Evolutionary conservation across 2,797 vertebrate genomes (phyloP).

Genomic region (Menidia menidia): DNA sequence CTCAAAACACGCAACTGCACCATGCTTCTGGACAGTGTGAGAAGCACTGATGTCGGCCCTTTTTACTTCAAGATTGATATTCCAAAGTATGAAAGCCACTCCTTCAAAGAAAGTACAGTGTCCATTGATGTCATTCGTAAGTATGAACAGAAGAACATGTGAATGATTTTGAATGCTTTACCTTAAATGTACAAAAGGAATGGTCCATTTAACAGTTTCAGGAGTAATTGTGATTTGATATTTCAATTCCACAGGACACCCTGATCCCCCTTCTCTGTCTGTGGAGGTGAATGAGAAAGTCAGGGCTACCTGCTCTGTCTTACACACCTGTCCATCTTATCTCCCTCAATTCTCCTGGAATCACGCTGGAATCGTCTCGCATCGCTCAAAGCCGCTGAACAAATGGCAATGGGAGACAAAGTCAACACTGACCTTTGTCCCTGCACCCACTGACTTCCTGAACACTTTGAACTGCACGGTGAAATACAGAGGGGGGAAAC

Average conservation of each 20-base stretch:
- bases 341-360: slow-evolving; percentile 23
- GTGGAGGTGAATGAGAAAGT: neutral
- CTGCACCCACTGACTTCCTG: neutral
- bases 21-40: slow-evolving; percentile 21
- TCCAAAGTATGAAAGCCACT: slow-evolving; percentile 2
- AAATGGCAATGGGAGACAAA: slow-evolving; percentile 3
- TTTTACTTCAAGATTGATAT: slow-evolving; percentile 41
- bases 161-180: neutral
- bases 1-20: neutral
- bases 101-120: neutral
- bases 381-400: neutral
- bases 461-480: slow-evolving; percentile 24
- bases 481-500: slow-evolving; percentile 11
- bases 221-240: neutral
- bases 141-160: neutral
- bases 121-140: slow-evolving; percentile 15
- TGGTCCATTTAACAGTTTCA: neutral
- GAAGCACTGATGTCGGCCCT: slow-evolving; percentile 14
- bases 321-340: slow-evolving; percentile 20
- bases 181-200: neutral
- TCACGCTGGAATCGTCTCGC: neutral
- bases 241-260: neutral
- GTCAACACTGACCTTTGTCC: slow-evolving; percentile 14
- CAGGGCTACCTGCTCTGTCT: slow-evolving; percentile 19
- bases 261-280: slow-evolving; percentile 16